Evolutionary conservation across 2,113 vertebrate genomes (phyloP).

Genomic region (Okapia johnstoni): DNA sequence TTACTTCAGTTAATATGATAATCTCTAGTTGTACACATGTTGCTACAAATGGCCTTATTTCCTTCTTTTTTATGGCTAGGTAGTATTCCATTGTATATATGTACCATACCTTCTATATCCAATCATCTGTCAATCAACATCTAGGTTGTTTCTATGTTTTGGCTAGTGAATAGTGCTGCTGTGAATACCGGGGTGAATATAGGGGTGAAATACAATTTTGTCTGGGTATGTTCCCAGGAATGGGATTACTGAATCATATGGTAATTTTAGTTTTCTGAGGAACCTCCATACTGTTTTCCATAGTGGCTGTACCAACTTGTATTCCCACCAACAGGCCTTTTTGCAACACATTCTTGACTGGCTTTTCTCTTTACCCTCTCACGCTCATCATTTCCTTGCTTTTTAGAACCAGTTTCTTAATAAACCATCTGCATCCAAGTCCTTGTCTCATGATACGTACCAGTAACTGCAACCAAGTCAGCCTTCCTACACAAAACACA

Average conservation of each 20-base stretch:
- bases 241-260: neutral
- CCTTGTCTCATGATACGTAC: neutral
- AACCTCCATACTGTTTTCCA: neutral
- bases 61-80: neutral
- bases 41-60: neutral
- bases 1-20: neutral
- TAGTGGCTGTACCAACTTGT: neutral
- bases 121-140: neutral
- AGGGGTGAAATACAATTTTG: neutral
- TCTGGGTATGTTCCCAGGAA: neutral
- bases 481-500: neutral
- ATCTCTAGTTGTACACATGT: neutral
- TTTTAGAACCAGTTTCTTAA: neutral
- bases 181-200: neutral
- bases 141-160: neutral
- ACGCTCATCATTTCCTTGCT: neutral
- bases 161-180: neutral
- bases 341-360: neutral
- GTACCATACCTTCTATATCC: neutral
- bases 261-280: neutral
- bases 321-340: neutral
- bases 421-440: neutral
- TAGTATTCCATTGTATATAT: neutral
- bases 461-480: neutral
- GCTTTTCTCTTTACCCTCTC: neutral